Conservation (phyloP, 2,113 vertebrate genomes). For the Thalassarche chlororhynchos region DNA sequence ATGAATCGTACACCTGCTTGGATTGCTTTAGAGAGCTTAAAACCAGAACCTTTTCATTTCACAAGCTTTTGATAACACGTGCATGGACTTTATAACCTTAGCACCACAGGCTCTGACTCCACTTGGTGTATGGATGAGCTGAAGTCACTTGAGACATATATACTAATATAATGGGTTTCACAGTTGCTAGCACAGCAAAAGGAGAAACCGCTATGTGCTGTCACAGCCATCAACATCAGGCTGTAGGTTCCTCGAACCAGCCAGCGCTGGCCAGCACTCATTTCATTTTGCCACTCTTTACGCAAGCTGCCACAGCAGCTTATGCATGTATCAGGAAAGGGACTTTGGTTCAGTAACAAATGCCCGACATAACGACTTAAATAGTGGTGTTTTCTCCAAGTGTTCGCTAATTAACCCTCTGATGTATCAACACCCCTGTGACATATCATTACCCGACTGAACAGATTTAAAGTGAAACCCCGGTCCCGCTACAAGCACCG, state of each 20-base stretch:
- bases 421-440: not conserved
- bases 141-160: not conserved
- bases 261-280: not conserved
- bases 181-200: not conserved
- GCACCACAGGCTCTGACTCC: not conserved
- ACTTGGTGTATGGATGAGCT: not conserved
- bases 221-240: not conserved
- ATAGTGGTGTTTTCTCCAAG: not conserved
- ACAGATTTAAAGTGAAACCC: not conserved
- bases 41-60: not conserved
- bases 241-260: not conserved
- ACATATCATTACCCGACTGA: accelerated
- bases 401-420: not conserved
- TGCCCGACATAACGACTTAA: accelerated
- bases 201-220: not conserved
- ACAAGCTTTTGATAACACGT: not conserved
- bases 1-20: not conserved
- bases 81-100: not conserved
- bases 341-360: not conserved
- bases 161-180: accelerated
- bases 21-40: not conserved
- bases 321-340: not conserved
- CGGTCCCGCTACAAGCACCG: accelerated
- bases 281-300: not conserved
- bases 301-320: not conserved